A percentile compares a stretch with the other conserved stretches of the same genome.
Conservation (phyloP, 2,888 invertebrate species). For the Dinocampus coccinellae region DNA sequence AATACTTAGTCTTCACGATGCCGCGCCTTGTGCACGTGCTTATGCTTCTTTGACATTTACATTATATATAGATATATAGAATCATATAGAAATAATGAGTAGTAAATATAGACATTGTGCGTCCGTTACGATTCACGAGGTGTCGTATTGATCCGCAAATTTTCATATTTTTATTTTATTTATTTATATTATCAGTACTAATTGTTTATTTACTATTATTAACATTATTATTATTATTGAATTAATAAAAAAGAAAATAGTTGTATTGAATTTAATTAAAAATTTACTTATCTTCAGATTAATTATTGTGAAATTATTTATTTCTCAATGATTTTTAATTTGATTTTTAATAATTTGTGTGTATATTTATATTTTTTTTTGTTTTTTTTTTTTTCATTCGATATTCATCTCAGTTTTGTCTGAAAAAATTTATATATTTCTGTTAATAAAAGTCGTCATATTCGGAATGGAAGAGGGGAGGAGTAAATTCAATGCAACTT, state of each 20-base stretch:
- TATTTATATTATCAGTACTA: neutral
- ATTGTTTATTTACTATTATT: too few species aligned
- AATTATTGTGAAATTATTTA: neutral
- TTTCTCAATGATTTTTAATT: too few species aligned
- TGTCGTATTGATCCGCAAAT: neutral
- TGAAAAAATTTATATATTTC: neutral
- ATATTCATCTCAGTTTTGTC: too few species aligned
- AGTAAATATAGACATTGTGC: too few species aligned
- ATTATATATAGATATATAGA: neutral
- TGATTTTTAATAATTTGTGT: too few species aligned
- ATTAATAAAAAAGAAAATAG: too few species aligned
- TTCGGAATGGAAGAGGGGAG: too few species aligned
- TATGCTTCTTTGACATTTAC: neutral
- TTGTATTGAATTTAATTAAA: neutral
- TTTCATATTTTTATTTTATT: neutral
- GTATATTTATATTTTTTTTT: too few species aligned
- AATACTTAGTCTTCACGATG: neutral
- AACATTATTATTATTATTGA: too few species aligned
- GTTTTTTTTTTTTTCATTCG: too few species aligned
- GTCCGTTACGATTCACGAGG: neutral
- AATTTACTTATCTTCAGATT: neutral
- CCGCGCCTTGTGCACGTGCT: neutral
- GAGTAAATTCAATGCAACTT: too few species aligned
- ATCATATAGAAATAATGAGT: neutral
- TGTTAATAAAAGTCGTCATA: neutral